A percentile compares a stretch with the other conserved stretches of the same genome.
Conservation (phyloP, 1,140 invertebrate genomes). For the Nasonia giraulti region DNA sequence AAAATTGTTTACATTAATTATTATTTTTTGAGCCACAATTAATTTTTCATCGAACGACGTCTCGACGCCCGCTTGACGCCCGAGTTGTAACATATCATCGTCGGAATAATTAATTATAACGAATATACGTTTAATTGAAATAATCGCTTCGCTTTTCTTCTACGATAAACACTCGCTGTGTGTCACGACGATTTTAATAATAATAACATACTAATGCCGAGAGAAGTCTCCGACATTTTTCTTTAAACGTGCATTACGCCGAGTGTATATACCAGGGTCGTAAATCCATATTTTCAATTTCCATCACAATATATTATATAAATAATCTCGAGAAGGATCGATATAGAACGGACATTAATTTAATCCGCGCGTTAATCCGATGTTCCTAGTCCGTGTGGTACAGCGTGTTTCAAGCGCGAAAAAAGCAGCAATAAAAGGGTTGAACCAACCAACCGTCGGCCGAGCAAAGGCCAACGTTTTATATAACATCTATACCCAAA, state of each 20-base stretch:
- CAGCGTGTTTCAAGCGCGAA: background rate
- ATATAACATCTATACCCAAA: conserved; percentile 1
- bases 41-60: background rate
- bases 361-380: background rate
- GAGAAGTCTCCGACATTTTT: too few relatives aligned
- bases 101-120: background rate
- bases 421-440: conserved; percentile 7
- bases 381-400: background rate
- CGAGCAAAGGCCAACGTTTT: conserved; percentile 11
- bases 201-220: too few relatives aligned
- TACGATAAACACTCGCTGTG: background rate
- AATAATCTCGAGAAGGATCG: too few relatives aligned
- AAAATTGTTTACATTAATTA: conserved; percentile 29
- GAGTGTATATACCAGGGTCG: too few relatives aligned
- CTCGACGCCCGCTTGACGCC: background rate
- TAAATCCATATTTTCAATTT: background rate
- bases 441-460: conserved; percentile 8
- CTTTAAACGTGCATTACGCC: too few relatives aligned
- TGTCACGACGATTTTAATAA: too few relatives aligned
- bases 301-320: background rate
- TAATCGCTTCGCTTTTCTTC: background rate
- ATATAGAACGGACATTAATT: background rate
- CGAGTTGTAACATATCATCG: background rate
- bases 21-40: background rate
- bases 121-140: background rate